Conservation (phyloP, 2,797 vertebrate species). For the Erethizon dorsatum region DNA sequence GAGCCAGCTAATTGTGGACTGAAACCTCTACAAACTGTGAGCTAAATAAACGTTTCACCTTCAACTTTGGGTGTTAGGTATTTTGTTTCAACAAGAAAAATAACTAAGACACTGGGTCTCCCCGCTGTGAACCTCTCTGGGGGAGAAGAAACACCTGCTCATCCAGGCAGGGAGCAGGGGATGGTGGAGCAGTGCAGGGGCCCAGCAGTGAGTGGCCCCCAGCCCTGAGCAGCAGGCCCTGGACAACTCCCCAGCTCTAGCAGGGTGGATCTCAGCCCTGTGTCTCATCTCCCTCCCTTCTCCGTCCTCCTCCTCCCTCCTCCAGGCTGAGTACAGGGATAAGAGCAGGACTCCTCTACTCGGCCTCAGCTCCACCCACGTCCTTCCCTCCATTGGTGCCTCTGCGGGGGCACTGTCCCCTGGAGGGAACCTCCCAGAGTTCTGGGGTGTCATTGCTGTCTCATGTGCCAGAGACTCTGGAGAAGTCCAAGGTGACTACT, state of each 20-base stretch:
- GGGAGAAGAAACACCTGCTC: not conserved
- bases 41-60: not conserved
- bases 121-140: not conserved
- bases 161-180: not conserved
- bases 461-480: not conserved
- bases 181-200: not conserved
- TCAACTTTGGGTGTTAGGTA: not conserved
- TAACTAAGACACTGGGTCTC: not conserved
- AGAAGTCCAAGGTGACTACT: accelerated
- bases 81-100: not conserved
- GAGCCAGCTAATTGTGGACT: not conserved
- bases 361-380: not conserved
- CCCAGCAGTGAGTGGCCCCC: not conserved
- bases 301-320: too few species aligned
- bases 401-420: accelerated
- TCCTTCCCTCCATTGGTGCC: not conserved
- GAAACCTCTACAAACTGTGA: not conserved
- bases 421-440: not conserved
- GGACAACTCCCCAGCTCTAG: accelerated
- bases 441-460: not conserved
- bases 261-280: not conserved
- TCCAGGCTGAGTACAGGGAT: accelerated
- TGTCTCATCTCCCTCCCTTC: not conserved
- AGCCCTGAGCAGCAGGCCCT: not conserved
- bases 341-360: not conserved